These are phyloP conservation scores for Neotoma lepida DNA, from an alignment of 2,113 vertebrate species.

Conservation along the genomic window DNA sequence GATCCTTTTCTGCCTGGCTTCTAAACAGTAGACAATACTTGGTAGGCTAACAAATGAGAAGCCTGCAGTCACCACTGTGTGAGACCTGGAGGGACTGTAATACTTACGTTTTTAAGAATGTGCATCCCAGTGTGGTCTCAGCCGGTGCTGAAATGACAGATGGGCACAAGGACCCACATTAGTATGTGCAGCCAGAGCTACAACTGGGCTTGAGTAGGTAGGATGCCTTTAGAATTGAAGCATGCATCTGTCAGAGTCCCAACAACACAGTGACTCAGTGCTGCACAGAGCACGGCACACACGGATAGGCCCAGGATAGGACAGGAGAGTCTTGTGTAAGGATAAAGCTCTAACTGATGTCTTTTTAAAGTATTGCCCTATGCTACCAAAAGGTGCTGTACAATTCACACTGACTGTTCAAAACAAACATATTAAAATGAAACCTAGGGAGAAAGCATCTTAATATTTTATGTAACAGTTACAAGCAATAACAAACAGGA, in stretches of 20 bases:
- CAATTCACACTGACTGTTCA: background rate
- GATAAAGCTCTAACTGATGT: background rate
- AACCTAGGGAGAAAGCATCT: background rate
- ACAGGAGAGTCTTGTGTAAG: background rate
- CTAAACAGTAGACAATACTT: rapidly evolving
- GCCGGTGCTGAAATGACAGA: background rate
- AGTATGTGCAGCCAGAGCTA: rapidly evolving
- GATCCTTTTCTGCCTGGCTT: background rate
- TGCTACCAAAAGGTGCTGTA: background rate
- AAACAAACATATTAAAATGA: background rate
- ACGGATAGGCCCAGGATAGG: background rate
- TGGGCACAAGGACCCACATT: no score
- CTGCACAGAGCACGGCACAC: no score
- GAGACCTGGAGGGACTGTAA: background rate
- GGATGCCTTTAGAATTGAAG: background rate
- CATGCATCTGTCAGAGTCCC: rapidly evolving
- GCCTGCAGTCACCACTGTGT: background rate
- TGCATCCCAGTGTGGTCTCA: background rate
- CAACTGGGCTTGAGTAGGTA: rapidly evolving
- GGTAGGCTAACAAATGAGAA: no score
- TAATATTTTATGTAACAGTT: background rate
- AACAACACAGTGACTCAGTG: background rate
- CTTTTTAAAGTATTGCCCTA: background rate
- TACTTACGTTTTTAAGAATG: background rate
- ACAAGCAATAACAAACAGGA: constrained; percentile 7